phyloP scores from a whole-genome alignment of 1,140 invertebrate species.

The Bombus consobrinus region DNA sequence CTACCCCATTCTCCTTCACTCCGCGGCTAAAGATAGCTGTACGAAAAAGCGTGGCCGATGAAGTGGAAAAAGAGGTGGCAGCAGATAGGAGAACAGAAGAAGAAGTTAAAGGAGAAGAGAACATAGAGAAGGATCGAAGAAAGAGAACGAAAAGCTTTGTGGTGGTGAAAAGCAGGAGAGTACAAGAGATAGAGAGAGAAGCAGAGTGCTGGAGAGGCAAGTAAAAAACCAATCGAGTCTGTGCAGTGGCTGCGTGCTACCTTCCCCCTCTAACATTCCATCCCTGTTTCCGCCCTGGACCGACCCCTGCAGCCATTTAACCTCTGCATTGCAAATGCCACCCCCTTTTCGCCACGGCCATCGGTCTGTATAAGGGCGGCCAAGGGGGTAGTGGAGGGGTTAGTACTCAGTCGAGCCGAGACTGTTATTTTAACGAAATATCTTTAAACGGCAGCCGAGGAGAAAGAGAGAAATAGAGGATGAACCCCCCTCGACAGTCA shows the following conservation, averaged over 20 bases:
- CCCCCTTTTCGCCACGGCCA: conserved; percentile 77
- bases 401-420: conserved; percentile 68
- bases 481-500: conserved; percentile 31
- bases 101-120: conserved; percentile 13
- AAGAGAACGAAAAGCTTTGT: background rate
- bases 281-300: conserved; percentile 52
- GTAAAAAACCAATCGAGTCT: conserved; percentile 83
- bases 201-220: conserved; percentile 64
- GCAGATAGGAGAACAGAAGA: conserved; percentile 27
- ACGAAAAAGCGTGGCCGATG: conserved; percentile 44
- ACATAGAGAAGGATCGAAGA: conserved; percentile 11
- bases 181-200: background rate
- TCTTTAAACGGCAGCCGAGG: conserved; percentile 79
- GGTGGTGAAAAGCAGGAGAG: background rate
- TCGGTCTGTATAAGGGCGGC: conserved; percentile 61
- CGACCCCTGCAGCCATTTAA: conserved; percentile 80
- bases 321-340: conserved; percentile 84
- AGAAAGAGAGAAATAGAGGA: conserved; percentile 62
- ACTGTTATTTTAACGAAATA: conserved; percentile 84
- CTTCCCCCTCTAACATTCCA: conserved; percentile 50
- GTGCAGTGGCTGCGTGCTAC: conserved; percentile 71
- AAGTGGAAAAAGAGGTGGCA: conserved; percentile 46
- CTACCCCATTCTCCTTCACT: conserved; percentile 36
- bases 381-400: conserved; percentile 19
- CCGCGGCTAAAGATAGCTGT: background rate